Base-by-base conservation (phyloP, 2,888 invertebrate species). In the Diaperis boleti region DNA sequence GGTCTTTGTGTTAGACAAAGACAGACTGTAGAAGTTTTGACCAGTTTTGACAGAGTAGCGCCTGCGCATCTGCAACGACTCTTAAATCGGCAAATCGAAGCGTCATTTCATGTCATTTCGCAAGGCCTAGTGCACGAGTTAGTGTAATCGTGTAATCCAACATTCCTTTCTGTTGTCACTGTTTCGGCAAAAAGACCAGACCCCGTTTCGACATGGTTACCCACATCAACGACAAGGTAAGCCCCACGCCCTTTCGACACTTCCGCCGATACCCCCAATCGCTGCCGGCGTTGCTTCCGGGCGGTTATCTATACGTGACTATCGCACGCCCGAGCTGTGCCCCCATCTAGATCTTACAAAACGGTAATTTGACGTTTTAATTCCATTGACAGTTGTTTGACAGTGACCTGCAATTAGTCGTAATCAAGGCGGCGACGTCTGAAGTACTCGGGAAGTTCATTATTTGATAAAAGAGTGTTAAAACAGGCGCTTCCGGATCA, bases 161-260 rank as follows among this genome's bases (percentile, higher is more conserved):
- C 33, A 33, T 47, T 47, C 22, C 20, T 20, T 18, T 8, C 6
- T 22, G 47, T 37, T 35, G 33, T 20, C 37, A 7, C 11, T 20
- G 20, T 35, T 35, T 8, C 5, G 10, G 10, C 8, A 18, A 47
- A 20, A 15, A 35, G 20, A 42, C 5, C 33, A 13, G 7, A 18
- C 3, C n/a, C 3, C 3, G 33, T 22, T 10, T 13, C 13, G 45
- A 72, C 69, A 77, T 77, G 78, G 79, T 85, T 64, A 84, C 85
- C 78, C 85, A 86, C 83, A 84, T 86, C 77, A 85, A 85, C 73
- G 85, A 85, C 76, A 75, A 78, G 68, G 78, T 78, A 64, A 65
- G 73, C 71, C 33, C 33, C 3, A 3, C 10, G 8, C n/a, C 8
- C 3, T 35, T 13, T 18, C 31, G 31, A 10, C 5, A 6, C 20